Conservation (phyloP, 2,113 vertebrate genomes). For the Cygnus buccinator region DNA sequence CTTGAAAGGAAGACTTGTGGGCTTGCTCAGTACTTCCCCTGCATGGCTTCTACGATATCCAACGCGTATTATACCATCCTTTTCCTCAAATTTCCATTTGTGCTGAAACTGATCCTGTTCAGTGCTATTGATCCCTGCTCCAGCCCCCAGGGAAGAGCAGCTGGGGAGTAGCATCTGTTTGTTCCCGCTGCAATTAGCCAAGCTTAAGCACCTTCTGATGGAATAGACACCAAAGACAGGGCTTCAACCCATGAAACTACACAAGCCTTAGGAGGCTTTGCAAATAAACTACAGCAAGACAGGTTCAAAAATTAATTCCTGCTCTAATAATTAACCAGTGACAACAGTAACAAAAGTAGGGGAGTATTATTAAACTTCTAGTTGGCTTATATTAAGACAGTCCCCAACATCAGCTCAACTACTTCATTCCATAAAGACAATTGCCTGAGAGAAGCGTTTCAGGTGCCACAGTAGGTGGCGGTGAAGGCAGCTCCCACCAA, state of each 20-base stretch:
- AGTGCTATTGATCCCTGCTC: not conserved
- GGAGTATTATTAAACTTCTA: not conserved
- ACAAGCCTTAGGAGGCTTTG: not conserved
- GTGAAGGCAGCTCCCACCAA: fast-evolving
- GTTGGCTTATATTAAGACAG: not conserved
- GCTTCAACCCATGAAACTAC: not conserved
- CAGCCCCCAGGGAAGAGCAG: fast-evolving
- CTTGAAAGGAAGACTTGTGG: not conserved
- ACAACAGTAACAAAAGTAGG: not conserved
- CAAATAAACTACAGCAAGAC: not conserved
- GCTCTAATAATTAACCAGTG: not conserved
- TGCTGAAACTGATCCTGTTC: not conserved
- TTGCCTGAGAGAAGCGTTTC: not conserved
- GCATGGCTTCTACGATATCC: not conserved
- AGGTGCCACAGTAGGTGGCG: not conserved
- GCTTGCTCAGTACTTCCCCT: not conserved
- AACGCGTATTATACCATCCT: fast-evolving
- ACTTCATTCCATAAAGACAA: not conserved
- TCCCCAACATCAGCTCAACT: not conserved
- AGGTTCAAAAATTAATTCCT: not conserved
- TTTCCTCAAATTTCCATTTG: not conserved
- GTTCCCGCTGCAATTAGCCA: not conserved
- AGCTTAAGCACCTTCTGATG: not conserved
- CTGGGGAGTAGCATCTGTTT: not conserved
- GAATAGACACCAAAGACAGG: not conserved